These are phyloP conservation scores for Peromyscus melanophrys DNA, from an alignment of 2,797 vertebrate species.

Conservation along the genomic window DNA sequence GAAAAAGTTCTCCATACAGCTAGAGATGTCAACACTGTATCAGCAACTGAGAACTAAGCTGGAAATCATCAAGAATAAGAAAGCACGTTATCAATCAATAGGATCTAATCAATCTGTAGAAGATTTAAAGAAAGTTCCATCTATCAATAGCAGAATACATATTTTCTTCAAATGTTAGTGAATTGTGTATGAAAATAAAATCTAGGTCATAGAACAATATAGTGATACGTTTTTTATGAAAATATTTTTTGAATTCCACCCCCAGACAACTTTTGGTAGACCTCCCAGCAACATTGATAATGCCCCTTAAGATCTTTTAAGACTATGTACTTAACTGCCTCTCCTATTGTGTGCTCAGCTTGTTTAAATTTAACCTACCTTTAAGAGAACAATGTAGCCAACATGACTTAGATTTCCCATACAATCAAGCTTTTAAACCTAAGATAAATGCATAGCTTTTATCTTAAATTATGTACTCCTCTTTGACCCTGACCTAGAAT, in stretches of 20 bases:
- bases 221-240: too few species aligned
- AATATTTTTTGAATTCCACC: neutral
- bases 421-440: neutral
- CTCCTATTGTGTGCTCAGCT: neutral
- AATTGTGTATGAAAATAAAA: neutral
- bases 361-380: neutral
- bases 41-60: neutral
- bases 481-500: neutral
- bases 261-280: neutral
- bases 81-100: neutral
- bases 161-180: conserved; percentile 35
- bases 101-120: neutral
- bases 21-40: neutral
- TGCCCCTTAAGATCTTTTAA: neutral
- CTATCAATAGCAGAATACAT: neutral
- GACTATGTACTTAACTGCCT: neutral
- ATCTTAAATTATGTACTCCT: neutral
- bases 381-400: neutral
- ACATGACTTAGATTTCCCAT: neutral
- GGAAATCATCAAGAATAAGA: neutral
- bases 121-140: neutral
- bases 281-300: neutral
- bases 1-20: neutral
- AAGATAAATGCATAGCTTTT: neutral
- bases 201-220: neutral